These are phyloP conservation scores for Eremobia ochroleuca DNA, from an alignment of 2,888 invertebrate genomes.

Conservation along the genomic window DNA sequence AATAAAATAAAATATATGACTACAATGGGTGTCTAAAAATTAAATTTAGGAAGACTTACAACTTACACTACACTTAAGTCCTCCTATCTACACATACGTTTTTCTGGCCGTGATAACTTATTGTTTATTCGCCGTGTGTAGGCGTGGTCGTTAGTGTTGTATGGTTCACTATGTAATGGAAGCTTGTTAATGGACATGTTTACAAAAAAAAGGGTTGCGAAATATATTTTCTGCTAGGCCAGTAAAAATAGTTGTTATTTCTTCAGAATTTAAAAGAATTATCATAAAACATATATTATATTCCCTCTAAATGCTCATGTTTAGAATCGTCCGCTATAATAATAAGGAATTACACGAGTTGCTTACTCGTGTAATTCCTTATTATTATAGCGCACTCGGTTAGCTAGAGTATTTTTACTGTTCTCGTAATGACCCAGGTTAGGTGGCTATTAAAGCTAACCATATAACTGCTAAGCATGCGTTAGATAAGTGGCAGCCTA, in stretches of 20 bases:
- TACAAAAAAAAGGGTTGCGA: background rate
- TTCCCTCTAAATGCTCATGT: slow-evolving; percentile 74
- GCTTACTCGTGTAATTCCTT: too few relatives aligned
- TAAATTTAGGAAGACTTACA: too few relatives aligned
- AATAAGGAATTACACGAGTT: slow-evolving; percentile 86
- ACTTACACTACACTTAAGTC: too few relatives aligned
- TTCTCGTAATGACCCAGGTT: slow-evolving; percentile 80
- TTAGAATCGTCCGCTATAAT: slow-evolving; percentile 79
- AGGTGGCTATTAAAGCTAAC: slow-evolving; percentile 78
- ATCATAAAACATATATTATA: background rate
- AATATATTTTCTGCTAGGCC: background rate
- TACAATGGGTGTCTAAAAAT: too few relatives aligned
- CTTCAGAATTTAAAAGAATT: too few relatives aligned
- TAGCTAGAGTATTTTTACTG: slow-evolving; percentile 81
- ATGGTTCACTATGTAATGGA: background rate
- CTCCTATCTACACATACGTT: background rate
- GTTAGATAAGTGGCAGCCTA: slow-evolving; percentile 19
- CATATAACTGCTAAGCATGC: slow-evolving; percentile 74
- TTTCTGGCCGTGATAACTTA: background rate
- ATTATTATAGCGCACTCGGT: too few relatives aligned
- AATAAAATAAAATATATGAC: too few relatives aligned
- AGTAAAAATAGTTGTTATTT: background rate
- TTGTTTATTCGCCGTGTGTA: too few relatives aligned
- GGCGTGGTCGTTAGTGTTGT: background rate
- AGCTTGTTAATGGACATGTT: background rate